Base-by-base conservation (phyloP, 2,113 vertebrate species). In the Chaetops frenatus region DNA sequence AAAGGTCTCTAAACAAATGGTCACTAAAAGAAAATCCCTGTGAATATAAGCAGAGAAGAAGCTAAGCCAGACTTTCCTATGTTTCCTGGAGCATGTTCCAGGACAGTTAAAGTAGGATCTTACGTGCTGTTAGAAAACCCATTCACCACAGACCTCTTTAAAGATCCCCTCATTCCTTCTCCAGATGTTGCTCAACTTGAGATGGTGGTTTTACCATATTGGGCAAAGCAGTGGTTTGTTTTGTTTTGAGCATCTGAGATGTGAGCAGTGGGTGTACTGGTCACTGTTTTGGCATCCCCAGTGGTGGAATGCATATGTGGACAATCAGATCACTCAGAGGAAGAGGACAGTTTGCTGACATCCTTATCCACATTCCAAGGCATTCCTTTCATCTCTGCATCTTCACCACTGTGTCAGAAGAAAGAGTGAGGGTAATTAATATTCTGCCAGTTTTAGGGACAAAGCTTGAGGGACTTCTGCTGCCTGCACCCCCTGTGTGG, bases 261-360 rank as follows among this genome's bases (percentile, higher is more conserved):
- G 61, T 6, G 4, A 61, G 70, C 61, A 53, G 45, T 92, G 81
- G 54, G 40, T 86, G 73, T 31, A 94, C 80, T 94, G 69, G 60
- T 97, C 95, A 96, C 73, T 78, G n/a, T 94, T 96, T 45, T 92
- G 96, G 94, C 83, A 96, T 95, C 73, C 69, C n/a, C 29, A 27
- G 61, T 2, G 6, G 40, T 47, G 86, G 50, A 87, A 95, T 94
- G 86, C 2, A 0, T 40, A 19, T 64, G 65, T 58, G 73, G 72
- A 74, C 9, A 57, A 77, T 87, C 51, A 54, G 73, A 74, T 91
- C 4, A 3, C 88, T 64, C 35, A 84, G 83, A 92, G 95, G 95
- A 96, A 92, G 91, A 94, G 57, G 69, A 95, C 77, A 86, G 35
- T 96, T 96, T 86, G 65, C 76, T 74, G 86, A 71, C 69, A 51